A percentile compares a stretch with the other conserved stretches of the same genome.
These are phyloP conservation scores for Melitaea athalia DNA, from an alignment of 2,888 invertebrate species.

Conservation along the genomic window DNA sequence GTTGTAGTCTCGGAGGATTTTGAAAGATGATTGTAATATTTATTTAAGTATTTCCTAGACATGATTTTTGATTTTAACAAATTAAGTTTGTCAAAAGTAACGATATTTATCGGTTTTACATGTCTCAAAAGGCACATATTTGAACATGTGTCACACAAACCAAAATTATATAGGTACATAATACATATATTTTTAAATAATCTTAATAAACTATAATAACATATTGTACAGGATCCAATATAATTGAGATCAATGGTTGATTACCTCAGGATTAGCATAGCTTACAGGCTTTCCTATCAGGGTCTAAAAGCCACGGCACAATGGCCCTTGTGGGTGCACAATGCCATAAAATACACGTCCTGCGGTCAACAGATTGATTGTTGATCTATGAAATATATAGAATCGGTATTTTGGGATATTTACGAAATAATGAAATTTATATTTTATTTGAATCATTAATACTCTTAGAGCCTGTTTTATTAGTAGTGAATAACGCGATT, in stretches of 20 bases:
- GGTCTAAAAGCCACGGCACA: constrained; percentile 46
- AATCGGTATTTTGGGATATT: constrained; percentile 31
- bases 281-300: constrained; percentile 33
- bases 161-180: too few relatives aligned
- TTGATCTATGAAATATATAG: constrained; percentile 45
- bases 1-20: too few relatives aligned
- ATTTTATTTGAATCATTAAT: not conserved
- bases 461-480: too few relatives aligned
- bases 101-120: too few relatives aligned
- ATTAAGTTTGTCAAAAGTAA: too few relatives aligned
- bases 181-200: too few relatives aligned
- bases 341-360: constrained; percentile 67
- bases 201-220: not conserved
- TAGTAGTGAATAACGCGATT: too few relatives aligned
- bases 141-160: too few relatives aligned
- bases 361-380: constrained; percentile 64
- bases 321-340: constrained; percentile 63
- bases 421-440: not conserved
- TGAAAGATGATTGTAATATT: too few relatives aligned
- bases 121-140: too few relatives aligned
- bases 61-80: too few relatives aligned
- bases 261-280: constrained; percentile 33
- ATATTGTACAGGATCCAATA: not conserved
- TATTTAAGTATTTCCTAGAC: too few relatives aligned
- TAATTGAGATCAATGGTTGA: constrained; percentile 33